Evolutionary conservation across 2,113 vertebrate genomes (phyloP).

Genomic region (Corynorhinus townsendii): DNA sequence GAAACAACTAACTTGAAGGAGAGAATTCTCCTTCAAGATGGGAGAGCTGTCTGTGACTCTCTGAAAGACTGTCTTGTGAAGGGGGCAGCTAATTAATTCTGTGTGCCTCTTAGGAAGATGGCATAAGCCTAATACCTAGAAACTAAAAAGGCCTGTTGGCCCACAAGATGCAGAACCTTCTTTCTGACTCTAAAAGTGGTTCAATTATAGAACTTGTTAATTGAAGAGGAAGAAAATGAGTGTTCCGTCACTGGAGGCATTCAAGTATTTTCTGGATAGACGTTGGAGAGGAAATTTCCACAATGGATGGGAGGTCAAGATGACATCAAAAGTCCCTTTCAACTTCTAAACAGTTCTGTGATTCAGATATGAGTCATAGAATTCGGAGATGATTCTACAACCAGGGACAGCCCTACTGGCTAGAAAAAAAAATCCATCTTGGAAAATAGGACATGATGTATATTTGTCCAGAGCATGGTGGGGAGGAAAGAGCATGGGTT

Average conservation of each 20-base stretch:
- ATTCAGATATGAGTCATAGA: slow-evolving; percentile 72
- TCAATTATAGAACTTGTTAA: not conserved
- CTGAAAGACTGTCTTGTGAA: not conserved
- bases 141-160: not conserved
- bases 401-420: slow-evolving; percentile 47
- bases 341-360: slow-evolving; percentile 59
- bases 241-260: slow-evolving; percentile 26
- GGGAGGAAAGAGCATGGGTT: not conserved
- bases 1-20: not conserved
- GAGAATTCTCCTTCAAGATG: slow-evolving; percentile 15
- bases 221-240: not conserved
- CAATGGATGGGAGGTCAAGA: slow-evolving; percentile 56
- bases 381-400: slow-evolving; percentile 54
- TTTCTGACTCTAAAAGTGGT: not conserved
- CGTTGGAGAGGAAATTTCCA: slow-evolving; percentile 67
- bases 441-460: slow-evolving; percentile 49
- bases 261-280: slow-evolving; percentile 12
- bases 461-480: not conserved
- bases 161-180: not conserved
- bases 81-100: not conserved
- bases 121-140: not conserved
- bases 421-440: not conserved
- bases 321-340: slow-evolving; percentile 68
- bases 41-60: not conserved
- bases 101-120: not conserved